These are phyloP conservation scores for Tachyglossus aculeatus DNA, from an alignment of 2,797 vertebrate species.

Conservation along the genomic window DNA sequence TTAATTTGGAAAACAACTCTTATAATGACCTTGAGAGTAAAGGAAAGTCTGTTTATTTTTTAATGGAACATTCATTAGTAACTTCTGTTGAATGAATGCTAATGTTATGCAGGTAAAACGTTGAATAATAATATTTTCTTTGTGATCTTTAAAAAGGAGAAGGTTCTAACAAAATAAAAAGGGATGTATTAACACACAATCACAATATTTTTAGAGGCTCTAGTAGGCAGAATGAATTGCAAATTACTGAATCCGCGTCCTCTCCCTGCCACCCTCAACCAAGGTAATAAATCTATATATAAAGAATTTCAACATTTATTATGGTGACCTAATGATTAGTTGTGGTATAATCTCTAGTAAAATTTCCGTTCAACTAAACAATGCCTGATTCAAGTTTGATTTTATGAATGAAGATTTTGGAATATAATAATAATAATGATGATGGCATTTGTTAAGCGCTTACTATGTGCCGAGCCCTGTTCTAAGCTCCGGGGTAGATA, in stretches of 20 bases:
- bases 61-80: slow-evolving; percentile 57
- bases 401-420: slow-evolving; percentile 37
- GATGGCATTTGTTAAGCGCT: too few relatives aligned
- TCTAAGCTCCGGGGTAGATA: too few relatives aligned
- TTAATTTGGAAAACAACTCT: slow-evolving; percentile 47
- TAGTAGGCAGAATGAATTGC: slow-evolving; percentile 12
- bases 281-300: slow-evolving; percentile 35
- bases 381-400: slow-evolving; percentile 30
- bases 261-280: too few relatives aligned
- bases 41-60: slow-evolving; percentile 29
- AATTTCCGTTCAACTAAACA: slow-evolving; percentile 35
- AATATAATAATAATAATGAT: too few relatives aligned
- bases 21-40: slow-evolving; percentile 58
- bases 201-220: slow-evolving; percentile 24
- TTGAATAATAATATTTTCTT: slow-evolving; percentile 41
- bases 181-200: background rate
- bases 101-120: slow-evolving; percentile 35
- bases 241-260: too few relatives aligned
- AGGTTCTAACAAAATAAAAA: slow-evolving; percentile 37
- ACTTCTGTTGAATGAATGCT: slow-evolving; percentile 53
- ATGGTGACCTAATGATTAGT: slow-evolving; percentile 17
- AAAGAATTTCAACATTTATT: slow-evolving; percentile 26
- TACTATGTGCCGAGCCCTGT: too few relatives aligned
- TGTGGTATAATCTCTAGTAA: slow-evolving; percentile 31
- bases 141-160: slow-evolving; percentile 28